phyloP scores from a whole-genome alignment of 1,140 invertebrate genomes.

The Pissodes strobi region DNA sequence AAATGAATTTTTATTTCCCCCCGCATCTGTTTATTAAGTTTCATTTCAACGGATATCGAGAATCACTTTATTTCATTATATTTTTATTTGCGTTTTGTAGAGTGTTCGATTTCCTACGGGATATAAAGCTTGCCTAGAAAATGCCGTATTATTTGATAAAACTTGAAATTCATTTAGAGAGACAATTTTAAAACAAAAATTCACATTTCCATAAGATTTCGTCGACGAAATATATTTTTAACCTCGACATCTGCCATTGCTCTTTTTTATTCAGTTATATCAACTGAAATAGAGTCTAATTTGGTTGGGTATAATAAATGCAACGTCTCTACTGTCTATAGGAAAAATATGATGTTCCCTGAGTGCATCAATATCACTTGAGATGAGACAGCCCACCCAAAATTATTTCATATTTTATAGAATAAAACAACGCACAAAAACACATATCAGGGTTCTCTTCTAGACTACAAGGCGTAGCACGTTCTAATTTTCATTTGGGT shows the following conservation, averaged over 20 bases:
- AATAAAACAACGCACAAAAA: too few relatives aligned
- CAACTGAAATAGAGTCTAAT: too few relatives aligned
- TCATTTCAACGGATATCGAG: slow-evolving; percentile 37
- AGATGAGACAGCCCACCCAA: too few relatives aligned
- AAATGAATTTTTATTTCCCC: slow-evolving; percentile 15
- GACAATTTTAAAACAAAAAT: slow-evolving; percentile 12
- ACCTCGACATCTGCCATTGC: not conserved
- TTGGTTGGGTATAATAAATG: too few relatives aligned
- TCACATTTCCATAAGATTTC: slow-evolving; percentile 6
- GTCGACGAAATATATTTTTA: slow-evolving; percentile 1
- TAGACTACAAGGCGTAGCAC: too few relatives aligned
- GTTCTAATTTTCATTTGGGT: too few relatives aligned
- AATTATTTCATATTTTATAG: too few relatives aligned
- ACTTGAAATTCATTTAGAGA: slow-evolving; percentile 16
- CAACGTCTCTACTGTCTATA: too few relatives aligned
- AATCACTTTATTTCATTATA: slow-evolving; percentile 41
- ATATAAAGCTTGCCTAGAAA: slow-evolving; percentile 17
- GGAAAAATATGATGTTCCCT: too few relatives aligned
- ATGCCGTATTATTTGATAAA: slow-evolving; percentile 19
- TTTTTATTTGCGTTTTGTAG: slow-evolving; percentile 34
- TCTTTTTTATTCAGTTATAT: not conserved
- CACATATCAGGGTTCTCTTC: too few relatives aligned
- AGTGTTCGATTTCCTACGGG: slow-evolving; percentile 19
- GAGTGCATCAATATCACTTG: too few relatives aligned
- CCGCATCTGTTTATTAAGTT: slow-evolving; percentile 36